These are phyloP conservation scores for Labrus mixtus DNA, from an alignment of 2,113 vertebrate species.

Conservation along the genomic window DNA sequence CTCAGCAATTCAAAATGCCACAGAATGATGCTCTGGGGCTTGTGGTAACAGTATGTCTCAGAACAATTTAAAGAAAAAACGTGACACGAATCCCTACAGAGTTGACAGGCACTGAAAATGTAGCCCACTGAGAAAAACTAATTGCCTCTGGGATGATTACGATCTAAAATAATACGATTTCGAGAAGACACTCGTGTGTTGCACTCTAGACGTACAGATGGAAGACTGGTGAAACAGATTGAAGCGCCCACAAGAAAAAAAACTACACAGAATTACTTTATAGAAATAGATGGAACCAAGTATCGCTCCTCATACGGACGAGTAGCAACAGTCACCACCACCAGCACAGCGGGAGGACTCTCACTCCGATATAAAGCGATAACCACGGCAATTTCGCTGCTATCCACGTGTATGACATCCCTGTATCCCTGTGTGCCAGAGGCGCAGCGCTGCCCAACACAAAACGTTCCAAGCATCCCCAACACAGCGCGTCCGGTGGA, in stretches of 20 bases:
- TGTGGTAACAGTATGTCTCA: not conserved
- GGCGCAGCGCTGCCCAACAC: conserved; percentile 33
- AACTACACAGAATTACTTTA: too few species aligned
- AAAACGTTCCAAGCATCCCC: conserved; percentile 12
- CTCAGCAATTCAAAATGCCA: conserved; percentile 17
- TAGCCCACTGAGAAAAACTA: not conserved
- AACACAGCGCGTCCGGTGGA: conserved; percentile 14
- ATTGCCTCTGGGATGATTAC: not conserved
- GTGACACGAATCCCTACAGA: not conserved
- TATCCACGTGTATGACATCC: conserved; percentile 71
- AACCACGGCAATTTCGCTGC: conserved; percentile 10
- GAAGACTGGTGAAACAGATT: not conserved
- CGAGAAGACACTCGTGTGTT: not conserved
- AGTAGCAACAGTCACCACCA: conserved; percentile 1
- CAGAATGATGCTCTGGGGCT: not conserved
- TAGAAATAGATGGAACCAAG: not conserved
- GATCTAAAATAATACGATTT: conserved; percentile 5
- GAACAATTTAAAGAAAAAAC: conserved; percentile 18
- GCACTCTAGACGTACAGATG: not conserved
- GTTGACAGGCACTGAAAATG: not conserved
- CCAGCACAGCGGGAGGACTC: conserved; percentile 5
- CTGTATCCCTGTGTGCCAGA: conserved; percentile 8
- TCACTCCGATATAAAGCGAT: conserved; percentile 20
- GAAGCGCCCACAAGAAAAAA: not conserved
- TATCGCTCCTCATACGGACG: not conserved